A percentile compares a stretch with the other conserved stretches of the same genome.
These are phyloP conservation scores for Zaprionus gabonicus DNA, from an alignment of 1,140 invertebrate genomes.

Conservation along the genomic window DNA sequence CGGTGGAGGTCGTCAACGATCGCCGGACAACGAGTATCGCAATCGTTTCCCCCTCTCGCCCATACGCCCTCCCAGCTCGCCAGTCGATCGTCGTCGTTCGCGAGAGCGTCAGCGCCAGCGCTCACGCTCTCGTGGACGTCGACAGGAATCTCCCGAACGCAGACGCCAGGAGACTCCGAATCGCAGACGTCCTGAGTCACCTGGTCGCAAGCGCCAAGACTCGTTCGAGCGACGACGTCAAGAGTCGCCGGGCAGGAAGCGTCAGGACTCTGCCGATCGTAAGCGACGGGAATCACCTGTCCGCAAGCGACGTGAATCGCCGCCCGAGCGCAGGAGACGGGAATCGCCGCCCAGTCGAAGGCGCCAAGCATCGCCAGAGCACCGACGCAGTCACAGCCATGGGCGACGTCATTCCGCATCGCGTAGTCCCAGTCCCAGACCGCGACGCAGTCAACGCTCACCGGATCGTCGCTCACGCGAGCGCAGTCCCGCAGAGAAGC, in stretches of 20 bases:
- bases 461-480: slow-evolving; percentile 42
- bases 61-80: slow-evolving; percentile 54
- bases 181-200: slow-evolving; percentile 21
- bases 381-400: slow-evolving; percentile 59
- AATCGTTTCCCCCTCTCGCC: slow-evolving; percentile 77
- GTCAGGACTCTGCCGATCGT: slow-evolving; percentile 1
- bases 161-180: slow-evolving; percentile 33
- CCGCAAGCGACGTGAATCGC: slow-evolving; percentile 29
- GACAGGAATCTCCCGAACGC: slow-evolving; percentile 51
- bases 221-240: slow-evolving; percentile 2
- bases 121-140: slow-evolving; percentile 60
- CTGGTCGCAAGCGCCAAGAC: slow-evolving; percentile 15
- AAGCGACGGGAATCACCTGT: slow-evolving; percentile 42
- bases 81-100: slow-evolving; percentile 56
- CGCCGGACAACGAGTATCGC: slow-evolving; percentile 64
- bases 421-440: slow-evolving; percentile 51
- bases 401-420: slow-evolving; percentile 60
- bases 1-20: slow-evolving; percentile 64
- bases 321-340: slow-evolving; percentile 13
- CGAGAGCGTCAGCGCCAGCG: slow-evolving; percentile 51
- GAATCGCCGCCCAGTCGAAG: slow-evolving; percentile 32
- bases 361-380: slow-evolving; percentile 47
- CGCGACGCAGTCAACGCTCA: slow-evolving; percentile 45
- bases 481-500: slow-evolving; percentile 49
- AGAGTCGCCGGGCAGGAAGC: slow-evolving; percentile 26